A percentile compares a stretch with the other conserved stretches of the same genome.
Evolutionary conservation across 2,113 vertebrate species (phyloP).

Genomic region (Limnothrissa miodon): DNA sequence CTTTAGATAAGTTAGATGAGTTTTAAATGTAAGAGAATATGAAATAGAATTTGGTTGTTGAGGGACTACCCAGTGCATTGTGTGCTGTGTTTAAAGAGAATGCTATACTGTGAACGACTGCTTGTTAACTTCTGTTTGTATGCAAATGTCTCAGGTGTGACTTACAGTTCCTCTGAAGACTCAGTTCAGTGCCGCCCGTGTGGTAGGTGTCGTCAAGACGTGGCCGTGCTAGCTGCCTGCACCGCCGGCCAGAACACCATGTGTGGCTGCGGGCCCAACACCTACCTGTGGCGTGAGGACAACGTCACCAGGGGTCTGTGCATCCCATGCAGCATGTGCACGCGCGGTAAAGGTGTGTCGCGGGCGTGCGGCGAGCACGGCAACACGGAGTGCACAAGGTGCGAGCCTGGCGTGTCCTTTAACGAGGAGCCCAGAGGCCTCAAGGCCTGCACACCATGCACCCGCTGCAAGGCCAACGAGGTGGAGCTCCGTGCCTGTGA

Average conservation of each 20-base stretch:
- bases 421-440: conserved; percentile 65
- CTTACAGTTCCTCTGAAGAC: conserved; percentile 54
- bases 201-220: conserved; percentile 52
- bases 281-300: conserved; percentile 48
- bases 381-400: conserved; percentile 64
- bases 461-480: conserved; percentile 64
- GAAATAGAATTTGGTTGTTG: too few species aligned
- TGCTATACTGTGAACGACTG: neutral
- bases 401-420: conserved; percentile 64
- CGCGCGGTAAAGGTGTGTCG: conserved; percentile 49
- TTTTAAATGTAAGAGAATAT: neutral
- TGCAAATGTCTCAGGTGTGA: conserved; percentile 60
- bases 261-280: conserved; percentile 66
- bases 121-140: neutral
- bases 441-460: conserved; percentile 68
- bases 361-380: conserved; percentile 53
- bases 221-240: conserved; percentile 54
- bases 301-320: conserved; percentile 52
- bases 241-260: conserved; percentile 53
- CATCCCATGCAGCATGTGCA: conserved; percentile 64
- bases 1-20: neutral
- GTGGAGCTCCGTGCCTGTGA: conserved; percentile 76
- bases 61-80: neutral
- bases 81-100: neutral
- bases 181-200: conserved; percentile 68